Base-by-base conservation (phyloP, 2,797 vertebrate genomes). In the Scleropages formosus region DNA sequence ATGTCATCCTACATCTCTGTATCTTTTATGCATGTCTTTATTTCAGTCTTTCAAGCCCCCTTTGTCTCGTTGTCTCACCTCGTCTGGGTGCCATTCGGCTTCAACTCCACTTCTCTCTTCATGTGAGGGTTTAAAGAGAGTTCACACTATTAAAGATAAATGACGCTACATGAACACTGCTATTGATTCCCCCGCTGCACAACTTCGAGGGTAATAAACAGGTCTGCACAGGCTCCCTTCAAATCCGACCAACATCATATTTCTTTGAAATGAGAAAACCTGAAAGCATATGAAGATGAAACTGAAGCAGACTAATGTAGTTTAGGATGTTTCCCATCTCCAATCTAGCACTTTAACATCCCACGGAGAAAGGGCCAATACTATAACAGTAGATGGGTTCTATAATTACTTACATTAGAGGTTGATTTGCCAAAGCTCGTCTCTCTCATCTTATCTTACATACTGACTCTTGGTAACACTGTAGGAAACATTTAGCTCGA, bases 141-240 rank as follows among this genome's bases (percentile, higher is more conserved):
- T 91, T 89, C 85, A 85, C 84, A 78, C 86, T 75, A 82, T 77
- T 81, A 87, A 90, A 88, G 88, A 88, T 86, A 86, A 83, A 89
- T 88, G 85, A 86, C 84, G 83, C 81, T 75, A 80, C 84, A 79
- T 74, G 84, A 83, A 82, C 82, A 85, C 82, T 74, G 80, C 80
- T 88, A 90, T 90, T 84, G 88, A 91, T 90, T 87, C 85, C 82
- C 24, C 83, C 82, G 84, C 88, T 86, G 84, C 60, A 49, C 84
- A 84, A 85, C 87, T 85, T 85, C 56, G 46, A 72, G 77, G 83
- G 81, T 87, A 87, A 88, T 88, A 81, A 87, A 88, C 85, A 82
- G 87, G 87, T 82, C 87, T 83, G 83, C 81, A 79, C 84, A 78
- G 79, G 51, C 67, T 72, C 68, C 80, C 79, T 76, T 78, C 79